Evolutionary conservation across 2,113 vertebrate genomes (phyloP).

Genomic region (Scortum barcoo): DNA sequence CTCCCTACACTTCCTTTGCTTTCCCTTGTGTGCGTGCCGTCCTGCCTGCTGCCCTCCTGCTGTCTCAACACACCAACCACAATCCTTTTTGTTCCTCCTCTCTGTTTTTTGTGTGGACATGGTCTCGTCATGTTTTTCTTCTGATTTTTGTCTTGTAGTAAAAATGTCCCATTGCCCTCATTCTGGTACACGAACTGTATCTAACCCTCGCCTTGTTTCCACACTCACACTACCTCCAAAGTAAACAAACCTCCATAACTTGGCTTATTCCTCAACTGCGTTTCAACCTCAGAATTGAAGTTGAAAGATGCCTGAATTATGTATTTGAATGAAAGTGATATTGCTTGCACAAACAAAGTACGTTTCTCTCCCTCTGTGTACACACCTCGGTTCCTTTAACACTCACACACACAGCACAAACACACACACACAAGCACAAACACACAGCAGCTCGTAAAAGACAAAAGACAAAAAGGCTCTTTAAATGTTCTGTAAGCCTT

Average conservation of each 20-base stretch:
- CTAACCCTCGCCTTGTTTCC: slow-evolving; percentile 61
- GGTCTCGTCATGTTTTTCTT: slow-evolving; percentile 26
- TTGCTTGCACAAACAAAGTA: slow-evolving; percentile 62
- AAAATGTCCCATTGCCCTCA: slow-evolving; percentile 33
- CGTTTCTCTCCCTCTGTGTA: slow-evolving; percentile 40
- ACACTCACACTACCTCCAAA: slow-evolving; percentile 47
- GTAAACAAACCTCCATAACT: slow-evolving; percentile 61
- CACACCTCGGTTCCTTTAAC: slow-evolving; percentile 36
- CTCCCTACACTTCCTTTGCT: slow-evolving; percentile 39
- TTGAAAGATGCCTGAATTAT: slow-evolving; percentile 76
- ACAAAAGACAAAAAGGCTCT: neutral
- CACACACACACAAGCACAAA: slow-evolving; percentile 21
- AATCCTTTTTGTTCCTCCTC: slow-evolving; percentile 40
- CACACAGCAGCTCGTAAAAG: slow-evolving; percentile 44
- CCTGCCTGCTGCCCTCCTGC: slow-evolving; percentile 83
- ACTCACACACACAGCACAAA: slow-evolving; percentile 34
- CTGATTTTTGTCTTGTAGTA: slow-evolving; percentile 39
- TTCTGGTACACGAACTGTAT: slow-evolving; percentile 37
- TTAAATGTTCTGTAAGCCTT: slow-evolving; percentile 26
- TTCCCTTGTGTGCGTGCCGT: slow-evolving; percentile 33
- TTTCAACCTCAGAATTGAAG: slow-evolving; percentile 75
- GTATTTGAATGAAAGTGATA: slow-evolving; percentile 66
- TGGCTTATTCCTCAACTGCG: slow-evolving; percentile 55
- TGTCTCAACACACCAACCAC: slow-evolving; percentile 40
- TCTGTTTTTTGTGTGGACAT: slow-evolving; percentile 45